Percentiles rank a stretch among this genome's conserved stretches.
Conservation (phyloP, 2,888 invertebrate genomes). For the Therioaphis trifolii region DNA sequence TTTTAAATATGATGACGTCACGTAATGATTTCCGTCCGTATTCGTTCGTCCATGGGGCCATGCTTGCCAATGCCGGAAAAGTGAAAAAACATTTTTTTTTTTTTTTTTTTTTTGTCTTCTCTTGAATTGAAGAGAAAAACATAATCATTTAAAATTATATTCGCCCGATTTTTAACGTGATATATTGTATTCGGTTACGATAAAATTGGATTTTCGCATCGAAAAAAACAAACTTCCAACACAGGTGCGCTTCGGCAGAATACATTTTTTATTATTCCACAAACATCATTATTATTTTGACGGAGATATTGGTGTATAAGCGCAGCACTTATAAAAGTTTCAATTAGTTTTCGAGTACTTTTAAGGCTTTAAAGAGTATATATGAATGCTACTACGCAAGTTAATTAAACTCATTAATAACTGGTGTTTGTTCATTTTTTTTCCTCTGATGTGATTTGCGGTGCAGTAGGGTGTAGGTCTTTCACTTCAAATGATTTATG, state of each 20-base stretch:
- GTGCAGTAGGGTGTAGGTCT: too few relatives aligned
- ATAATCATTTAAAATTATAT: not conserved
- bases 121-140: not conserved
- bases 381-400: too few relatives aligned
- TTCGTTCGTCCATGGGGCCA: not conserved
- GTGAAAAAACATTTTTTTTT: not conserved
- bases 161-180: not conserved
- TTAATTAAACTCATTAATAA: too few relatives aligned
- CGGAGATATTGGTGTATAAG: not conserved
- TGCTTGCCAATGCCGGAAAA: not conserved
- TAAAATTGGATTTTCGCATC: not conserved
- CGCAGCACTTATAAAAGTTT: constrained; percentile 14
- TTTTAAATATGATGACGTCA: constrained; percentile 57
- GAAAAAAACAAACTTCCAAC: not conserved
- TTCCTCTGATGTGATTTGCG: too few relatives aligned
- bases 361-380: not conserved
- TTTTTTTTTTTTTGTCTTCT: not conserved
- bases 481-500: too few relatives aligned
- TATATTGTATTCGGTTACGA: not conserved
- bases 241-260: not conserved
- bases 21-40: constrained; percentile 29
- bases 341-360: constrained; percentile 15
- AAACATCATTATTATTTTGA: not conserved
- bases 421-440: too few relatives aligned
- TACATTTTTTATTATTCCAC: not conserved